phyloP scores from a whole-genome alignment of 2,113 vertebrate genomes.

The Motacilla tschutschensis region DNA sequence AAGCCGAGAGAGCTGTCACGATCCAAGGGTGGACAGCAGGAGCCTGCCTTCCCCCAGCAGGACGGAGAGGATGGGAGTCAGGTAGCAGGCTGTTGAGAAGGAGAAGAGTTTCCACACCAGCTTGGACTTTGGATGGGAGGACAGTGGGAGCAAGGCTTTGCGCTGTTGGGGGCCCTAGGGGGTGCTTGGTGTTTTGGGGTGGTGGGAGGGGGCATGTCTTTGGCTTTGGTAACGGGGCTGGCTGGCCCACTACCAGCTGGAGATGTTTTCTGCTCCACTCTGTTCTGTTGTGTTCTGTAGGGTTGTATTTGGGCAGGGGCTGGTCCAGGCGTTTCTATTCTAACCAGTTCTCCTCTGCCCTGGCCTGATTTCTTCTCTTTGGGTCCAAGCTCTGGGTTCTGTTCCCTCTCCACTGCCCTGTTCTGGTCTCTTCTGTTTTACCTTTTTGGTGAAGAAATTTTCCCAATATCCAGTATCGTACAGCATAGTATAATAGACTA shows the following conservation, averaged over 20 bases:
- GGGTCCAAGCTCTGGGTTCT: background rate
- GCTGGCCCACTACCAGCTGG: background rate
- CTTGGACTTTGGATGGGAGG: background rate
- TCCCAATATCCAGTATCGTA: background rate
- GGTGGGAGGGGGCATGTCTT: background rate
- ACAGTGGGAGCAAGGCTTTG: too few species aligned
- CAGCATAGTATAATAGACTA: background rate
- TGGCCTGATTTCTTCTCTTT: background rate
- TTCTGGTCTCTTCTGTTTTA: background rate
- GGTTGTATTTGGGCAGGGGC: background rate
- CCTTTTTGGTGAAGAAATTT: background rate
- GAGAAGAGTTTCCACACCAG: background rate
- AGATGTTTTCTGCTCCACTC: background rate
- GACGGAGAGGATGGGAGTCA: background rate
- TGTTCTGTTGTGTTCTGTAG: background rate
- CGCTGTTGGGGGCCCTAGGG: too few species aligned
- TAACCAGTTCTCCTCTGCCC: background rate
- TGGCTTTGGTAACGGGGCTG: background rate
- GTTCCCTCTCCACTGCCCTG: background rate
- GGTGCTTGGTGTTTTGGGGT: background rate
- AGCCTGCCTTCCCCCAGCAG: background rate
- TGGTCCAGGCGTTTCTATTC: background rate
- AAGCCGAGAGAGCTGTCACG: rapidly evolving
- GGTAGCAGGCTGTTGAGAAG: background rate
- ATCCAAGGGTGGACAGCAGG: background rate